Percentiles rank a stretch among this genome's conserved stretches.
These are phyloP conservation scores for Seriola quinqueradiata DNA, from an alignment of 2,113 vertebrate genomes.

Conservation along the genomic window DNA sequence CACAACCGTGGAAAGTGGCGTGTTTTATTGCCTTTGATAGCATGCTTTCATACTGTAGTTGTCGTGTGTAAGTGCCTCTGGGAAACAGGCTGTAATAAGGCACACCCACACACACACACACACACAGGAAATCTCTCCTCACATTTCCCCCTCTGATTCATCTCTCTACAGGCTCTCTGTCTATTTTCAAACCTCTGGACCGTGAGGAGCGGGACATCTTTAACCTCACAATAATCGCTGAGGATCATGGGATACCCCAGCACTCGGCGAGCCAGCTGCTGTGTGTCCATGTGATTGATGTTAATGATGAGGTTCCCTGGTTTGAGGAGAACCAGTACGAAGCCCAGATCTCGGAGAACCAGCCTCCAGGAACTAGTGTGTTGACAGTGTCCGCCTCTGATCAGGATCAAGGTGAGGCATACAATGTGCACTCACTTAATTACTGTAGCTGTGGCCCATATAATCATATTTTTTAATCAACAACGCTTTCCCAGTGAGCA, in stretches of 20 bases:
- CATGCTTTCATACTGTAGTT: conserved; percentile 35
- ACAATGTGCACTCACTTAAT: neutral
- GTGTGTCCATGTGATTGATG: conserved; percentile 90
- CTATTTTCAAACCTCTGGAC: conserved; percentile 91
- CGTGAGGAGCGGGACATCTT: conserved; percentile 91
- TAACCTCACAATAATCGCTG: conserved; percentile 90
- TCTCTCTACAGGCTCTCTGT: conserved; percentile 88
- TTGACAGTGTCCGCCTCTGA: conserved; percentile 90
- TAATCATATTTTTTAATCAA: neutral
- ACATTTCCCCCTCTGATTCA: conserved; percentile 51
- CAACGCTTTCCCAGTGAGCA: neutral
- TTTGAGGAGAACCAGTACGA: conserved; percentile 90
- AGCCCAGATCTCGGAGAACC: conserved; percentile 90
- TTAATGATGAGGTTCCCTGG: conserved; percentile 92
- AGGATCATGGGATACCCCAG: conserved; percentile 90
- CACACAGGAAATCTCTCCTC: conserved; percentile 33
- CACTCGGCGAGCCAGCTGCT: conserved; percentile 87
- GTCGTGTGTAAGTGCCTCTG: conserved; percentile 29
- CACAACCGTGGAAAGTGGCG: conserved; percentile 44
- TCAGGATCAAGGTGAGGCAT: conserved; percentile 90
- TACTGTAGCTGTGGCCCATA: neutral
- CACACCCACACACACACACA: conserved; percentile 12
- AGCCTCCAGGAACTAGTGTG: conserved; percentile 85
- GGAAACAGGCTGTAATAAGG: conserved; percentile 44
- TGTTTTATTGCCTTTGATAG: conserved; percentile 66